Percentiles rank a stretch among this genome's conserved stretches.
These are phyloP conservation scores for Calliphora vomitoria DNA, from an alignment of 2,888 invertebrate species.

Conservation along the genomic window DNA sequence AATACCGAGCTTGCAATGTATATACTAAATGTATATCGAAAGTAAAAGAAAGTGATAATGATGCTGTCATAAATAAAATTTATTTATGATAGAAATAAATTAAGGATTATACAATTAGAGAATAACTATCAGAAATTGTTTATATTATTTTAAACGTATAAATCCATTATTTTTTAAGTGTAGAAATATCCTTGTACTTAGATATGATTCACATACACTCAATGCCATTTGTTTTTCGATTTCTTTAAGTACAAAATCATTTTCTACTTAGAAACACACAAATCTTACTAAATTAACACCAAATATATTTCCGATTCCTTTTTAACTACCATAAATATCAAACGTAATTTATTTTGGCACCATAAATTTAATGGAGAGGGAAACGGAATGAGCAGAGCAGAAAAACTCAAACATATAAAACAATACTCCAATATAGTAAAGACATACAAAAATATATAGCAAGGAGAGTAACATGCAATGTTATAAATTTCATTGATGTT, in stretches of 20 bases:
- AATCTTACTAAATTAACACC: slow-evolving; percentile 71
- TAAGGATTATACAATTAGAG: too few relatives aligned
- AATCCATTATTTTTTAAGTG: not conserved
- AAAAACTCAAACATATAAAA: not conserved
- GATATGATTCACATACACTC: not conserved
- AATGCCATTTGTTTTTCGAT: slow-evolving; percentile 22
- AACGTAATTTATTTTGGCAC: slow-evolving; percentile 73
- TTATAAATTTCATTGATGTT: slow-evolving; percentile 83
- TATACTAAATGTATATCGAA: too few relatives aligned
- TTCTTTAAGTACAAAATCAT: slow-evolving; percentile 13
- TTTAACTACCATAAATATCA: slow-evolving; percentile 65
- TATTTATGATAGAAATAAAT: too few relatives aligned
- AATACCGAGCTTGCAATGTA: too few relatives aligned
- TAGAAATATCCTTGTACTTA: not conserved
- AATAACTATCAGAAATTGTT: too few relatives aligned
- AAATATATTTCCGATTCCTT: slow-evolving; percentile 70
- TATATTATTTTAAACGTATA: too few relatives aligned
- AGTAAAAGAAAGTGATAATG: too few relatives aligned
- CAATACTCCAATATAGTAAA: too few relatives aligned
- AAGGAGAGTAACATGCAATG: slow-evolving; percentile 78
- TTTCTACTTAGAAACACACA: slow-evolving; percentile 36
- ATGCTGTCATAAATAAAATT: too few relatives aligned
- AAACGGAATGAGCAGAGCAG: not conserved
- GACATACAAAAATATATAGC: too few relatives aligned
- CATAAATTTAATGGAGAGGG: slow-evolving; percentile 72